Conservation (phyloP, 2,113 vertebrate species). For the Gymnorhina tibicen region DNA sequence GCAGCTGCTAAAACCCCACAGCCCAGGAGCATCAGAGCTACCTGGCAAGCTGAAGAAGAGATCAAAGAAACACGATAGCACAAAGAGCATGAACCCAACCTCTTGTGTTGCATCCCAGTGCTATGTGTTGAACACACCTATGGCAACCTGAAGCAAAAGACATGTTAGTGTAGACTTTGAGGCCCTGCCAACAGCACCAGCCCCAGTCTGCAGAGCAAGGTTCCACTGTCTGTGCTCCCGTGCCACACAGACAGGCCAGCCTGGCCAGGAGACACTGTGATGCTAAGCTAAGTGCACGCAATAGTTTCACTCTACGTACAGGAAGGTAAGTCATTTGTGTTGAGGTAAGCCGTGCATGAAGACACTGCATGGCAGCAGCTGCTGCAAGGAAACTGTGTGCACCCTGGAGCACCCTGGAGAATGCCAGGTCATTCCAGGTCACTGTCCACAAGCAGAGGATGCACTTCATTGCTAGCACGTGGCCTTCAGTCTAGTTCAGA, state of each 20-base stretch:
- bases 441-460: not conserved
- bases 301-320: not conserved
- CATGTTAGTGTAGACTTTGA: not conserved
- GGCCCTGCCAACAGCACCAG: not conserved
- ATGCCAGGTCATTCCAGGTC: accelerated
- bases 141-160: not conserved
- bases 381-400: not conserved
- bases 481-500: not conserved
- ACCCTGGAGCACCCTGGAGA: not conserved
- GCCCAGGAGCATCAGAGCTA: not conserved
- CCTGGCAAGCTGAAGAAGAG: not conserved
- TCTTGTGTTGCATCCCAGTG: not conserved
- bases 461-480: not conserved
- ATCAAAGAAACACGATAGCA: not conserved
- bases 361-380: not conserved
- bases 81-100: not conserved
- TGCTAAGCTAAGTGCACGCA: not conserved
- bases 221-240: not conserved
- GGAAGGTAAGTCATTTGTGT: not conserved
- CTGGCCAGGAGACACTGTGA: not conserved
- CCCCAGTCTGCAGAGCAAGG: not conserved
- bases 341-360: not conserved
- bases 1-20: not conserved
- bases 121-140: not conserved
- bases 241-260: not conserved